Evolutionary conservation across 2,113 vertebrate species (phyloP), one percentile per base, ranked within the genome.

Genomic region (Mesembrinibis cayennensis): DNA sequence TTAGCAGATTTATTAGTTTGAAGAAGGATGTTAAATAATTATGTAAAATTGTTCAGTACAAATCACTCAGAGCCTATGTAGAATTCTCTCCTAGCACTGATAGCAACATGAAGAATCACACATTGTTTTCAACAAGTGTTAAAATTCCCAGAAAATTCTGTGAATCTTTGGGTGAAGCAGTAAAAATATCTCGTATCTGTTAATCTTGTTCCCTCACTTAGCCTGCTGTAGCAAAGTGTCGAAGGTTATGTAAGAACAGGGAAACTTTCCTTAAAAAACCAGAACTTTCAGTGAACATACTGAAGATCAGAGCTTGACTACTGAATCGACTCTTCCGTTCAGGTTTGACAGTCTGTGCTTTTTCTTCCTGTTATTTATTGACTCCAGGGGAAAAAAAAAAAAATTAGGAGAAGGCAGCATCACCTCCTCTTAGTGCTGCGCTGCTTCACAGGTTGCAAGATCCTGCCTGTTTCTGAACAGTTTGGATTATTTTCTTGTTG

Each of bases 61-160:
- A 90, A 94, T 97, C 76, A 96, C 91, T 95, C 26, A 20, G 67
- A 97, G 59, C 65, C 82, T 86, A 63, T 66, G 53, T 73, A 95
- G 79, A 77, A 96, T 95, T 97, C 69, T 83, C 77, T 97, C 30
- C 38, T 72, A 91, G 29, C 38, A 40, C 49, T 76, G 80, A 89
- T 87, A 91, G 83, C 69, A 93, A 70, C 58, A 66, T 67, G 71
- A 95, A 83, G 87, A 98, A 93, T 97, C 81, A 81, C 93, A 97
- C 83, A 80, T 78, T 94, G 74, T 97, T 97, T 95, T 88, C 73
- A 96, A 97, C 83, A 96, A 97, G 91, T 84, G 74, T 95, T 82
- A 97, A 97, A 95, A 93, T 96, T 97, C 67, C 94, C 86, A 78
- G 82, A 81, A 95, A 97, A 96, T 95, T 96, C 89, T 98, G 93